Evolutionary conservation across 2,113 vertebrate species (phyloP), one percentile per base, ranked within the genome.

Genomic region (Cinclus cinclus): DNA sequence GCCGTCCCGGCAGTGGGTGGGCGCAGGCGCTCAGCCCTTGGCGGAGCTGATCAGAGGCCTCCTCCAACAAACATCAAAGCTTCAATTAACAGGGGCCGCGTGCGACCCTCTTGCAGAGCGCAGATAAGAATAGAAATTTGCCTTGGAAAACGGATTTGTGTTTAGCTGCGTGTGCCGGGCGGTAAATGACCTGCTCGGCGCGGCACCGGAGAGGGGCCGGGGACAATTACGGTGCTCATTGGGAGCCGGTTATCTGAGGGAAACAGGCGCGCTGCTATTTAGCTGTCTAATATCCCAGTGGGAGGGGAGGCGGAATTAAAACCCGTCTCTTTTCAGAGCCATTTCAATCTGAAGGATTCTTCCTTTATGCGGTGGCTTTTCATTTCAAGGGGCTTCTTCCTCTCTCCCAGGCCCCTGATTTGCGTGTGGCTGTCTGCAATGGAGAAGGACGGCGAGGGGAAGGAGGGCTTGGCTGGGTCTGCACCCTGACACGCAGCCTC

Each of bases 71-170:
- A 89, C 97, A 97, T 96, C 97, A 97, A 96, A 97, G 97, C 98
- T 96, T 89, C 98, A 98, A 98, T 98, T 98, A 98, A 95, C 96
- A 55, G 60, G 92, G 98, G 92, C 97, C 3, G 91, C 96, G 96
- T 16, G 93, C 95, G 92, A 95, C 97, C 97, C 98, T 98, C 97
- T 98, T 98, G 98, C 98, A 97, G 96, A 97, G 94, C 97, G 96
- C 98, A 97, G 98, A 98, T 98, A 98, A 98, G 97, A 97, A 97
- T 89, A 97, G 97, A 97, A 96, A 97, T 98, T 97, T 97, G 96
- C 97, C 97, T 95, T 73, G 97, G 97, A 97, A 97, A 98, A 98
- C 95, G 97, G 98, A 96, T 98, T 98, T 97, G 97, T 97, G 97
- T 97, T 97, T 82, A 95, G 97, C 95, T 88, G 97, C 94, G 82